phyloP scores from a whole-genome alignment of 2,113 vertebrate species.

The Poicephalus meyeri region DNA sequence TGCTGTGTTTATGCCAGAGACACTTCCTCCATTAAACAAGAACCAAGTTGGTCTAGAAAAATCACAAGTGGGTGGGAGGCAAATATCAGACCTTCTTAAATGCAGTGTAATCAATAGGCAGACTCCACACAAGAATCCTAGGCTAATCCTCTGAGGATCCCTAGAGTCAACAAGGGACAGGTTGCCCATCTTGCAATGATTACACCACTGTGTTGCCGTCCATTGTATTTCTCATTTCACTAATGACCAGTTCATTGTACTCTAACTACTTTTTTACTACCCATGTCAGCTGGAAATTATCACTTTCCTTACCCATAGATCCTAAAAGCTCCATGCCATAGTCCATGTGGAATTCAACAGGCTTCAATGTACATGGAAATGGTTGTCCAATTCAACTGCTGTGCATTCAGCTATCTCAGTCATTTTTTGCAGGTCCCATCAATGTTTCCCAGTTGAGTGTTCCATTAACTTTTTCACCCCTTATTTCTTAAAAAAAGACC shows the following conservation, averaged over 20 bases:
- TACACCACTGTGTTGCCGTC: background rate
- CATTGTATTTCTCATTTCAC: background rate
- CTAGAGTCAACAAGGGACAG: background rate
- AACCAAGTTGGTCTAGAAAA: background rate
- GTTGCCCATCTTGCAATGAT: background rate
- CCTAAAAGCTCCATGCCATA: background rate
- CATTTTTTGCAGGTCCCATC: background rate
- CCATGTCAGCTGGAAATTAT: background rate
- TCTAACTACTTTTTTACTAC: background rate
- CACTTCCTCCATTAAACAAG: background rate
- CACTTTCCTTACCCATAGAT: background rate
- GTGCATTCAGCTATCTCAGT: background rate
- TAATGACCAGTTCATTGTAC: background rate
- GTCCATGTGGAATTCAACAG: background rate
- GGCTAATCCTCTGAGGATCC: background rate
- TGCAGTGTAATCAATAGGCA: background rate
- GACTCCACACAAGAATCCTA: background rate
- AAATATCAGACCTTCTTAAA: background rate
- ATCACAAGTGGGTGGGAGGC: background rate
- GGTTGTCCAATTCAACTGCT: background rate
- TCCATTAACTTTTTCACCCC: constrained; percentile 64
- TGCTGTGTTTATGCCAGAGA: background rate
- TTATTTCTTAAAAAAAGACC: constrained; percentile 13
- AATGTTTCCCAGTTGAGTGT: constrained; percentile 3
- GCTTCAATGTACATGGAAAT: background rate